Evolutionary conservation across 2,888 invertebrate genomes (phyloP), one percentile per base, ranked within the genome.

Genomic region (Antheraea yamamai): DNA sequence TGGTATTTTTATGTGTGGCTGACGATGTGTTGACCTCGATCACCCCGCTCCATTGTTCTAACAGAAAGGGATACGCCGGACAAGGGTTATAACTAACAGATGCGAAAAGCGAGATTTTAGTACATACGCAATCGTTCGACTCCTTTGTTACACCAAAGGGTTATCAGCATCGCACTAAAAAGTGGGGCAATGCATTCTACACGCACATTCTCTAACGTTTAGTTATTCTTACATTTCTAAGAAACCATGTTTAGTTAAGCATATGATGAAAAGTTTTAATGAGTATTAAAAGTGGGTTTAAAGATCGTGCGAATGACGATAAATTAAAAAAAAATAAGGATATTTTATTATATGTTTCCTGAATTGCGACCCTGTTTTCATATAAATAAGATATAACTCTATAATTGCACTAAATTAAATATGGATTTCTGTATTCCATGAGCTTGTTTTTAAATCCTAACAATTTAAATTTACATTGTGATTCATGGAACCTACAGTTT

Each of bases 1-100:
- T 75, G 68, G 75, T 75, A 73, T 75, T 75, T 75, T 75, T 75
- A 75, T 75, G 75, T 26, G 55, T 20, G 75, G 55, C 73, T 70
- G 73, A 73, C 75, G 73, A 75, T 73, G 73, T 73, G 55, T 73
- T 73, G 73, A 58, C 75, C 74, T 71, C 72, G 61, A 39, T 75
- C 61, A 58, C 75, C 74, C 74, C 72, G 72, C 71, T 75, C 61
- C 74, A 75, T 75, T 75, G 74, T 75, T 71, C 61, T 58, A 70
- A 70, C 70, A 70, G 35, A 70, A 70, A 20, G 39, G 70, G 70
- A 70, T 70, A 70, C 39, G 39, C 70, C 39, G 70, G 70, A 39
- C 39, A 70, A 70, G 70, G 70, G 70, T 70, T 70, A 70, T 10
- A 70, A 70, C 35, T 70, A n/a, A 70, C 70, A 70, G 39, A 70